These are phyloP conservation scores for Bucorvus abyssinicus DNA, from an alignment of 2,797 vertebrate species.

Conservation along the genomic window DNA sequence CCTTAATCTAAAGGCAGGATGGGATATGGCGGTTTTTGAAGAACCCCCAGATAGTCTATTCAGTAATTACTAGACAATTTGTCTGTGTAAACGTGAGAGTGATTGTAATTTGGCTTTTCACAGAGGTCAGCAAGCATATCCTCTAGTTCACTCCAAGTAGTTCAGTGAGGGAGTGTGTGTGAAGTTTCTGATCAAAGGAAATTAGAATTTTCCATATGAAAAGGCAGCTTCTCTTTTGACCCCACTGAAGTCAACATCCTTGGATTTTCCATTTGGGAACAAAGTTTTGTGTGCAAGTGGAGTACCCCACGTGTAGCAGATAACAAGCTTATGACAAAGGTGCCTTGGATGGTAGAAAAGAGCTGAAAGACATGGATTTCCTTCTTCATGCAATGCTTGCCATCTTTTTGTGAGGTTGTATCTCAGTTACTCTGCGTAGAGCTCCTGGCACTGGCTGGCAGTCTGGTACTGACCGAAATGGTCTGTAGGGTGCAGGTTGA, in stretches of 20 bases:
- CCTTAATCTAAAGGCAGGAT: neutral
- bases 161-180: neutral
- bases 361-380: neutral
- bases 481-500: neutral
- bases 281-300: neutral
- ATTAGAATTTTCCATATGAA: neutral
- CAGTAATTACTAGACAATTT: neutral
- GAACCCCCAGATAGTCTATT: constrained; percentile 12
- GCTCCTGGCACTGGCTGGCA: neutral
- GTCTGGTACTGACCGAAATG: neutral
- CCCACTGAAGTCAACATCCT: neutral
- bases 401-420: neutral
- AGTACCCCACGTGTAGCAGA: neutral
- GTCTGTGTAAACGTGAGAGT: neutral
- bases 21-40: neutral
- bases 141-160: neutral
- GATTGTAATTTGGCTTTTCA: constrained; percentile 28
- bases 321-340: neutral
- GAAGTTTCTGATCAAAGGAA: neutral
- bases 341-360: neutral
- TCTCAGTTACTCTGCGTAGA: neutral
- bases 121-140: neutral
- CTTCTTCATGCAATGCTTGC: neutral
- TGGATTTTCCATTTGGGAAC: neutral
- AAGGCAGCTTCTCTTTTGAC: neutral